These are phyloP conservation scores for Rhinophrynus dorsalis DNA, from an alignment of 2,797 vertebrate species.

Conservation along the genomic window DNA sequence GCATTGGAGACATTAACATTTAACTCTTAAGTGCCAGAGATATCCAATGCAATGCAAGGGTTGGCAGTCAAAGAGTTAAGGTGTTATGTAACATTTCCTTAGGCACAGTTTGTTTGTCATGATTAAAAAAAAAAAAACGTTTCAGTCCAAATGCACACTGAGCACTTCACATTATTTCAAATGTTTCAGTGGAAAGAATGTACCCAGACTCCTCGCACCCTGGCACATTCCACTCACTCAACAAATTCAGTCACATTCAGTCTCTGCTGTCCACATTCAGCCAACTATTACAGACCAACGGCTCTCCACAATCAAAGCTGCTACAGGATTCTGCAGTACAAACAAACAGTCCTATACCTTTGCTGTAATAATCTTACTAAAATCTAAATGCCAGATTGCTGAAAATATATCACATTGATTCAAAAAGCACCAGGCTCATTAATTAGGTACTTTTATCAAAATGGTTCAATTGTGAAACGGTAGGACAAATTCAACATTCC, in stretches of 20 bases:
- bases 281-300: slow-evolving; percentile 6
- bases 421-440: not conserved
- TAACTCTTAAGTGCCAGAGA: too few species aligned
- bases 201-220: not conserved
- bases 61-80: not conserved
- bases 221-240: not conserved
- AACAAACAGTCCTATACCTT: not conserved
- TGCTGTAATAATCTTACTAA: not conserved
- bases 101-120: not conserved
- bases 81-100: not conserved
- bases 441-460: too few species aligned
- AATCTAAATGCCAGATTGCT: not conserved
- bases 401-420: not conserved
- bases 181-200: not conserved
- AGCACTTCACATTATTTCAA: not conserved
- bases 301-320: not conserved
- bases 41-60: too few species aligned
- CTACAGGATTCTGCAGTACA: not conserved
- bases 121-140: not conserved
- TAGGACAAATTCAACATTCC: too few species aligned
- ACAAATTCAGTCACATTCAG: not conserved
- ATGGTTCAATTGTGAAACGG: too few species aligned
- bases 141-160: not conserved
- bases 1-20: too few species aligned
- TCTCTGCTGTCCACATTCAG: not conserved